Evolutionary conservation across 2,888 invertebrate genomes (phyloP).

Genomic region (Eilema sororculum): DNA sequence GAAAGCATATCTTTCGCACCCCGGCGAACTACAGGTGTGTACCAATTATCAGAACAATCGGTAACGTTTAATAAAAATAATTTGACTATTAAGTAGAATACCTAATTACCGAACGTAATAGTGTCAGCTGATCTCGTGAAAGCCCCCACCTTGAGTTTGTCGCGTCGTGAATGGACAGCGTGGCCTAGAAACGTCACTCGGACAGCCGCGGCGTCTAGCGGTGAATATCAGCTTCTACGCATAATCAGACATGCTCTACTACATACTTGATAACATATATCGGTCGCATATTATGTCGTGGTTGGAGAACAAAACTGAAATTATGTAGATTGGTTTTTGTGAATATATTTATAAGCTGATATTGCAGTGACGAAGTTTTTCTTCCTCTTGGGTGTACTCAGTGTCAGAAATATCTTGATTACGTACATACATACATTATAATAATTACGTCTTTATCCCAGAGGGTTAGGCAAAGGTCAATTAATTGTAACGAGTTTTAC

Average conservation of each 20-base stretch:
- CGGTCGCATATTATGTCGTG: not conserved
- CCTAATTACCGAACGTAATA: not conserved
- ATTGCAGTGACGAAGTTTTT: no score
- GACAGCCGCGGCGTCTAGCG: constrained; percentile 51
- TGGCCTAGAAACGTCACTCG: constrained; percentile 74
- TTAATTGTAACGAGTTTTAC: no score
- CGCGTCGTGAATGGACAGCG: constrained; percentile 70
- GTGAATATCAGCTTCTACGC: constrained; percentile 43
- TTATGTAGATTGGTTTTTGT: not conserved
- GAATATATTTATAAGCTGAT: no score
- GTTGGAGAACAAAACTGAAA: not conserved
- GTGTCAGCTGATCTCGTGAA: constrained; percentile 71
- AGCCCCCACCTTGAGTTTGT: constrained; percentile 76
- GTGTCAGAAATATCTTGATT: no score
- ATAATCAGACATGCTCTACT: constrained; percentile 28
- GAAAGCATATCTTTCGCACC: no score
- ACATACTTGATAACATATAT: constrained; percentile 11
- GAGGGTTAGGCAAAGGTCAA: no score
- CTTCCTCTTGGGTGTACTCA: no score
- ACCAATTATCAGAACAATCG: no score
- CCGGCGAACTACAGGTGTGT: no score
- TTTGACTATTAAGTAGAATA: not conserved
- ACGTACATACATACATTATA: no score
- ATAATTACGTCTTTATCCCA: no score
- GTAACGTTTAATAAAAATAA: no score